A percentile compares a stretch with the other conserved stretches of the same genome.
Evolutionary conservation across 1,140 invertebrate genomes (phyloP).

Genomic region (Zaprionus taronus): DNA sequence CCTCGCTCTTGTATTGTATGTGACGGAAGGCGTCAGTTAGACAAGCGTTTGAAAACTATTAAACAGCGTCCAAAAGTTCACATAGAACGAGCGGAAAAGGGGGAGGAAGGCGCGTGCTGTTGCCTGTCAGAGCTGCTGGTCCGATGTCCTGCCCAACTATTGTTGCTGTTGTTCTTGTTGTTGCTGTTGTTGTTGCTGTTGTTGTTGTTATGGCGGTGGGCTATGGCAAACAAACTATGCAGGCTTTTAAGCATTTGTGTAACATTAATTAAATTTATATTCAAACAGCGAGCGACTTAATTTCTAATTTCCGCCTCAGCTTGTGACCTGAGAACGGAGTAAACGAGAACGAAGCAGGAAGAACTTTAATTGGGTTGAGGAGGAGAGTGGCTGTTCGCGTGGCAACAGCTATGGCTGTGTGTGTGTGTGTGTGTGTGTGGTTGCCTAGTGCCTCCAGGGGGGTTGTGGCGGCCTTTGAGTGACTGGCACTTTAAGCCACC

Average conservation of each 20-base stretch:
- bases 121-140: slow-evolving; percentile 69
- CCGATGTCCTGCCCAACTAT: slow-evolving; percentile 19
- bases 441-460: slow-evolving; percentile 47
- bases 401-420: slow-evolving; percentile 28
- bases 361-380: slow-evolving; percentile 32
- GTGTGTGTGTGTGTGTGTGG: slow-evolving; percentile 41
- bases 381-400: slow-evolving; percentile 13
- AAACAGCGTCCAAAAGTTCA: slow-evolving; percentile 80
- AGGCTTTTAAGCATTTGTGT: slow-evolving; percentile 81
- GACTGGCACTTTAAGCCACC: slow-evolving; percentile 80
- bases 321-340: slow-evolving; percentile 32
- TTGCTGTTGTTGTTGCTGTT: slow-evolving; percentile 8
- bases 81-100: slow-evolving; percentile 54
- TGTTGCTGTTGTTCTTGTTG: too few relatives aligned
- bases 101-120: slow-evolving; percentile 70
- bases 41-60: slow-evolving; percentile 81
- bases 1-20: slow-evolving; percentile 34
- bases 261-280: slow-evolving; percentile 83
- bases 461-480: slow-evolving; percentile 62
- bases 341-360: neutral
- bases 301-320: slow-evolving; percentile 80
- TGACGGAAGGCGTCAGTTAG: slow-evolving; percentile 80
- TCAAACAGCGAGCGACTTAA: slow-evolving; percentile 82
- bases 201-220: slow-evolving; percentile 57
- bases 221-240: slow-evolving; percentile 76